These are phyloP conservation scores for Australoheros facetus DNA, from an alignment of 2,797 vertebrate genomes.

Conservation along the genomic window DNA sequence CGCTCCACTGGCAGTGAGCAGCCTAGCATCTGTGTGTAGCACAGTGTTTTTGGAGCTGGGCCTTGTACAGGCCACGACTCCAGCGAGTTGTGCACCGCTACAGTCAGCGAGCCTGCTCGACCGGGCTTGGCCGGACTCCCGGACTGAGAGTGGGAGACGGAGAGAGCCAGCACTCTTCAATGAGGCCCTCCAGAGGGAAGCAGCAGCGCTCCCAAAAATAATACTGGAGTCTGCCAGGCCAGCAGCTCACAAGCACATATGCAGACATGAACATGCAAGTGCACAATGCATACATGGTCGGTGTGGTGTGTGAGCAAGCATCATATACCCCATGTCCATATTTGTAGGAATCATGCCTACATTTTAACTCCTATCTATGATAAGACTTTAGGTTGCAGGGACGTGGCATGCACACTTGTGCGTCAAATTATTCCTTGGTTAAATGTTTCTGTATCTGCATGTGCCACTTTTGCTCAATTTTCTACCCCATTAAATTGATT, in stretches of 20 bases:
- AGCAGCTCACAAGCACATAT: constrained; percentile 48
- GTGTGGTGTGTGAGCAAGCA: constrained; percentile 9
- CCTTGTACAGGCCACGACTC: constrained; percentile 50
- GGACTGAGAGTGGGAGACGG: constrained; percentile 71
- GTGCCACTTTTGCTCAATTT: constrained; percentile 7
- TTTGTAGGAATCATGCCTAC: constrained; percentile 2
- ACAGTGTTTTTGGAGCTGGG: constrained; percentile 52
- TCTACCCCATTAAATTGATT: constrained; percentile 12
- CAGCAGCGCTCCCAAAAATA: constrained; percentile 82
- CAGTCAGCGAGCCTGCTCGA: constrained; percentile 54
- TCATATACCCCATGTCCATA: constrained; percentile 12
- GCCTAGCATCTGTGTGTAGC: constrained; percentile 62
- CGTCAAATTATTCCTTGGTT: constrained; percentile 30
- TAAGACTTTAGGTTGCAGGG: constrained; percentile 21
- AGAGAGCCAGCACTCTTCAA: constrained; percentile 76
- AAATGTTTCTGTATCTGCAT: constrained; percentile 9
- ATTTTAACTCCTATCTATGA: constrained; percentile 13
- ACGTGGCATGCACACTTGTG: constrained; percentile 25
- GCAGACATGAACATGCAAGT: constrained; percentile 29
- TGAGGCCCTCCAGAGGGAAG: constrained; percentile 83
- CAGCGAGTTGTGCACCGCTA: constrained; percentile 43
- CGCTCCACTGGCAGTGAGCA: constrained; percentile 49
- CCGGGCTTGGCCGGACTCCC: constrained; percentile 76
- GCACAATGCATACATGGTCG: constrained; percentile 1
- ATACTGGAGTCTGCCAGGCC: constrained; percentile 74